These are phyloP conservation scores for Pyrgus malvae DNA, from an alignment of 2,888 invertebrate genomes.

Conservation along the genomic window DNA sequence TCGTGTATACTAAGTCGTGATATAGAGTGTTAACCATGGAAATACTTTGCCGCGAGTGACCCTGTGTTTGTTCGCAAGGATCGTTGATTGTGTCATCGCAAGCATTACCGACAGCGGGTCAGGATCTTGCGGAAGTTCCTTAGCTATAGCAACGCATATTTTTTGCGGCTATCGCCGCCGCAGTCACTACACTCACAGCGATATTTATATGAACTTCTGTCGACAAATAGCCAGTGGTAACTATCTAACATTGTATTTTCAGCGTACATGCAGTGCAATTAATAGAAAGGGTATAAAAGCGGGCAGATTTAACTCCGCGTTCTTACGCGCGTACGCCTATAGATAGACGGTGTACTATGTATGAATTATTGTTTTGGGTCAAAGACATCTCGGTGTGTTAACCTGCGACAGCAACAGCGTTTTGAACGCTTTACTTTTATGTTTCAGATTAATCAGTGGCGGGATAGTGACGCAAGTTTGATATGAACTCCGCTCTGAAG, in stretches of 20 bases:
- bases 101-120: slow-evolving; percentile 56
- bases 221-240: slow-evolving; percentile 63
- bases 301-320: slow-evolving; percentile 58
- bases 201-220: slow-evolving; percentile 64
- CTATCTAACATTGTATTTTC: slow-evolving; percentile 47
- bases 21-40: slow-evolving; percentile 66
- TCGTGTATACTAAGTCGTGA: slow-evolving; percentile 57
- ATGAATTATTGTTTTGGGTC: slow-evolving; percentile 77
- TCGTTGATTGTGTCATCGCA: slow-evolving; percentile 49
- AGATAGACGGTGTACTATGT: slow-evolving; percentile 58
- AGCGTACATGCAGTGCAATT: slow-evolving; percentile 44
- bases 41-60: slow-evolving; percentile 55
- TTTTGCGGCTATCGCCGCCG: slow-evolving; percentile 71
- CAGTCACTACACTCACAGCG: slow-evolving; percentile 50
- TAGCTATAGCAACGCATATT: slow-evolving; percentile 76
- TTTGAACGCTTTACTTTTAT: slow-evolving; percentile 58
- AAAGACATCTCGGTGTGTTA: slow-evolving; percentile 68
- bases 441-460: slow-evolving; percentile 61
- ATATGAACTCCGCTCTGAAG: slow-evolving; percentile 84
- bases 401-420: slow-evolving; percentile 57
- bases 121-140: slow-evolving; percentile 75
- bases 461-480: slow-evolving; percentile 51
- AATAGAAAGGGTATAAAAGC: slow-evolving; percentile 49
- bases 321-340: slow-evolving; percentile 67
- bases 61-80: slow-evolving; percentile 54